Evolutionary conservation across 2,113 vertebrate genomes (phyloP).

Genomic region (Hippocampus mohnikei): DNA sequence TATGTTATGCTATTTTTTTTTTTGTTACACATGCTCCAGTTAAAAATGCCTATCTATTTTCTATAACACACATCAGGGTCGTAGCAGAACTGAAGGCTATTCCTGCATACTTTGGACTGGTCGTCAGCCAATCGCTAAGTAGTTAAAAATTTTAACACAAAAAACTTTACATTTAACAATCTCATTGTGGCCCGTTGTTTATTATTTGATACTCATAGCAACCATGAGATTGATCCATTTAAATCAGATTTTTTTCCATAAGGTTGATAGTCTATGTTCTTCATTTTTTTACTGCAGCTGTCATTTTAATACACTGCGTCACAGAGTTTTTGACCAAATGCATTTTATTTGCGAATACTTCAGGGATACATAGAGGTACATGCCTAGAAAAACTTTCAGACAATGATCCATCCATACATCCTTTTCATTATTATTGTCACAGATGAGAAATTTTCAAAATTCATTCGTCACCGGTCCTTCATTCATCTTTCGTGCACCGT

Average conservation of each 20-base stretch:
- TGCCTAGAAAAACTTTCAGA: slow-evolving; percentile 18
- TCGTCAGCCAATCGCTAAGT: neutral
- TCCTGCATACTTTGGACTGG: neutral
- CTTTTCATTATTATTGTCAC: neutral
- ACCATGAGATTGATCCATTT: neutral
- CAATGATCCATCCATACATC: slow-evolving; percentile 20
- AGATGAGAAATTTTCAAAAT: too few species aligned
- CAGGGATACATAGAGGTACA: slow-evolving; percentile 20
- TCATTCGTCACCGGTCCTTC: too few species aligned
- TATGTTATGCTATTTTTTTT: neutral
- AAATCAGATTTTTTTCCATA: neutral
- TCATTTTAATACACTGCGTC: slow-evolving; percentile 29
- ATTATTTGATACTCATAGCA: neutral
- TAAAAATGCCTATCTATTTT: neutral
- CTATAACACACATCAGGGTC: neutral
- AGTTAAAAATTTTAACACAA: neutral
- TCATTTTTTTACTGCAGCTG: slow-evolving; percentile 2
- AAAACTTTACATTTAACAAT: neutral
- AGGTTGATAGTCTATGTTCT: slow-evolving; percentile 12
- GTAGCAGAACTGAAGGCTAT: neutral
- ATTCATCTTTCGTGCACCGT: too few species aligned
- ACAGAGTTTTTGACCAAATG: slow-evolving; percentile 33
- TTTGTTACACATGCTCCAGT: neutral
- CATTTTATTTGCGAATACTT: slow-evolving; percentile 10
- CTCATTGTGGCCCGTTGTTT: neutral